Evolutionary conservation across 1,140 invertebrate genomes (phyloP), one percentile per base, ranked within the genome.

Genomic region (Monochamus saltuarius): DNA sequence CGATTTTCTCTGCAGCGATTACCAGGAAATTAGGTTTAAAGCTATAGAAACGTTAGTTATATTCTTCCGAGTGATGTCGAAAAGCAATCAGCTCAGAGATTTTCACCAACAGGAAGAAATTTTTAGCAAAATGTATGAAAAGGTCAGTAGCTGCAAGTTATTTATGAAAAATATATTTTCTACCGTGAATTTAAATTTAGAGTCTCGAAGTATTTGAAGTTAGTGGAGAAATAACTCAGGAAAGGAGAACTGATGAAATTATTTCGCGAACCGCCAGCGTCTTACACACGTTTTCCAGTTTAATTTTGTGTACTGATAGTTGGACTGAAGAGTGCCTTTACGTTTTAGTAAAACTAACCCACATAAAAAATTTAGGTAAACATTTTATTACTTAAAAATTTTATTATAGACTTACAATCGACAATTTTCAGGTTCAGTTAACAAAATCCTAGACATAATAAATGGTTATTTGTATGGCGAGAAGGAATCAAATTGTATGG

Each of bases 271-370:
- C 70, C 7, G 55, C 71, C 2, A 77, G 70, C 36, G 74, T 74
- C 0, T 64, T 82, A 35, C 70, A 79, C 14, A 67, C 73, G 10
- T 70, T 79, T 49, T 59, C 72, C 9, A 64, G 69, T 22, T 59
- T 83, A n/a, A 70, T 79, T 39, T 68, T 75, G 17, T 66, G 69
- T 4, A 77, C 72, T 61, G 70, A 75, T 35, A 64, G 69, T 46
- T 77, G 77, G 66, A 74, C 78, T 17, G 75, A 75, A 60, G 67
- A 73, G 54, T 74, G 75, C 8, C 47, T 83, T 0, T 73, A 71
- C 49, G 60, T 62, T 1, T 65, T 82, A 13, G 60, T 82, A 16
- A 56, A 66, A 60, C 51, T 83, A 29, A 17, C 53, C 4, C 34
- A 14, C 34, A 36, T 34, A 7, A 56, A 45, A 39, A 53, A 53